Evolutionary conservation across 1,140 invertebrate genomes (phyloP).

Genomic region (Diabrotica undecimpunctata): DNA sequence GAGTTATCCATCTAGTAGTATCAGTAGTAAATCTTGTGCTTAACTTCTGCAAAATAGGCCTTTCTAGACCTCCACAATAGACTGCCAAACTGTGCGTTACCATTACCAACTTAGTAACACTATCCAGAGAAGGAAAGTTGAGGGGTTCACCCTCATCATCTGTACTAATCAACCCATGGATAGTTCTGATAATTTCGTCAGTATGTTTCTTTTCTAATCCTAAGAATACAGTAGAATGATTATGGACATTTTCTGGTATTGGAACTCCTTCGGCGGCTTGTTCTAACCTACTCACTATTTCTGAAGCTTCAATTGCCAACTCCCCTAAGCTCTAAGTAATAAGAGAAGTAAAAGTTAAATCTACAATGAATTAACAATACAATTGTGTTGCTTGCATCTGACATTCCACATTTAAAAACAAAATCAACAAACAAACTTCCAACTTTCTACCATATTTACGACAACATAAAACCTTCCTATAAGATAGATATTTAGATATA

Average conservation of each 20-base stretch:
- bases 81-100: constrained; percentile 72
- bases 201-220: constrained; percentile 40
- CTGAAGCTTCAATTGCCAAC: constrained; percentile 47
- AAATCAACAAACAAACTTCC: too few relatives aligned
- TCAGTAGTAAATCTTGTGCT: constrained; percentile 69
- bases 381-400: too few relatives aligned
- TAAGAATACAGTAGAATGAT: constrained; percentile 42
- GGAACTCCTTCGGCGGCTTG: constrained; percentile 40
- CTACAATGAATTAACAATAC: too few relatives aligned
- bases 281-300: constrained; percentile 46
- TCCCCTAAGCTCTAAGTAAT: constrained; percentile 42
- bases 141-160: constrained; percentile 51
- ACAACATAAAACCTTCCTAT: too few relatives aligned
- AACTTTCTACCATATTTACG: too few relatives aligned
- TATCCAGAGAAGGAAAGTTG: constrained; percentile 53
- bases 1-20: constrained; percentile 72
- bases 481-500: too few relatives aligned
- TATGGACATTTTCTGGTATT: constrained; percentile 29
- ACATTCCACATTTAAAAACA: too few relatives aligned
- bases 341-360: not conserved
- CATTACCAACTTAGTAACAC: constrained; percentile 63
- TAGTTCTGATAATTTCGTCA: constrained; percentile 43
- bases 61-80: constrained; percentile 67
- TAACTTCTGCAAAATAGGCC: constrained; percentile 65
- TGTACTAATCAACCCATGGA: constrained; percentile 44